Conservation (phyloP, 2,113 vertebrate genomes). For the Rhombomys opimus region DNA sequence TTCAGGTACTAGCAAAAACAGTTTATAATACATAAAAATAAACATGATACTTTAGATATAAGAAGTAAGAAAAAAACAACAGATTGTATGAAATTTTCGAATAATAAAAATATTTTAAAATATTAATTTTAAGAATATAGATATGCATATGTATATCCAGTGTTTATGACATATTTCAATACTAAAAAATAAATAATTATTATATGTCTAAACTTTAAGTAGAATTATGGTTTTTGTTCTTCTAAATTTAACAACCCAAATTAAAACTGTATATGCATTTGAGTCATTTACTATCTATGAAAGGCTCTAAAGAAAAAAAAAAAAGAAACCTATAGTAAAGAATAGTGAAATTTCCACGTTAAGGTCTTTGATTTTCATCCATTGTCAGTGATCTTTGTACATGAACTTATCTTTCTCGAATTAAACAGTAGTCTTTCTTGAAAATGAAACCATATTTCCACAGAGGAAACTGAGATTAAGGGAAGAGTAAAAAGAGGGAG, state of each 20-base stretch:
- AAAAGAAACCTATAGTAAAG: neutral
- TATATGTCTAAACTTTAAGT: conserved; percentile 7
- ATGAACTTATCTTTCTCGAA: conserved; percentile 13
- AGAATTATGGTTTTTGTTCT: neutral
- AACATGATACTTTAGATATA: neutral
- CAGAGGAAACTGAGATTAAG: neutral
- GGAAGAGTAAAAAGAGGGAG: neutral
- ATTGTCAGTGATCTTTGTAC: conserved; percentile 38
- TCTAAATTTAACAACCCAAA: neutral
- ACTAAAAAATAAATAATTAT: conserved; percentile 2
- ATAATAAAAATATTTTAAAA: neutral
- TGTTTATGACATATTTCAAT: neutral
- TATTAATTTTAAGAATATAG: neutral
- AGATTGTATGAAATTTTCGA: neutral
- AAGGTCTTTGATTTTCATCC: conserved; percentile 46
- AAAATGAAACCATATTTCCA: neutral
- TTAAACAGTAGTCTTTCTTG: conserved; percentile 36
- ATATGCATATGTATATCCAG: neutral
- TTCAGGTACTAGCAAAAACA: neutral
- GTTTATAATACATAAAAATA: neutral
- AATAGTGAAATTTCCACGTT: neutral
- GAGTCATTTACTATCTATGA: neutral
- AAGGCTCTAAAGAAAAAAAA: neutral
- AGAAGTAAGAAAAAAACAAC: neutral
- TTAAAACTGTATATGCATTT: neutral